Percentiles rank a stretch among this genome's conserved stretches.
phyloP scores from a whole-genome alignment of 2,113 vertebrate species.

The Marcusenius ussheri region DNA sequence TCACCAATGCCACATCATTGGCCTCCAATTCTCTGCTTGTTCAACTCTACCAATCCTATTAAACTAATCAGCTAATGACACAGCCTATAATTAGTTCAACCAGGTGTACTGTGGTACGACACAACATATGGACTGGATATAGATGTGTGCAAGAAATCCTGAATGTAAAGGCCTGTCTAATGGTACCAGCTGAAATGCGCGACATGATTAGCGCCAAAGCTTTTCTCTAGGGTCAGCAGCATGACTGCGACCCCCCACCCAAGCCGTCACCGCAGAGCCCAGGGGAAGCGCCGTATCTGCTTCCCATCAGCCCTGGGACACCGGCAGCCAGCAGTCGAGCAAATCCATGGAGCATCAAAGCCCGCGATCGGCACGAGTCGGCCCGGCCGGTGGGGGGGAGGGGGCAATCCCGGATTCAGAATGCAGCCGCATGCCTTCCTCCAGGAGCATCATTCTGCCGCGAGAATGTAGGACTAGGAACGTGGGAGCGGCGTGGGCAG shows the following conservation, averaged over 20 bases:
- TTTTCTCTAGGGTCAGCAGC: background rate
- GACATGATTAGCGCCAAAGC: background rate
- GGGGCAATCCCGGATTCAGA: background rate
- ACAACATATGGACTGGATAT: background rate
- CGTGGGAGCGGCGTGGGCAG: background rate
- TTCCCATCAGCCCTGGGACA: background rate
- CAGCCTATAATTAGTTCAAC: background rate
- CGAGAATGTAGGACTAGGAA: background rate
- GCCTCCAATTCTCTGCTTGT: background rate
- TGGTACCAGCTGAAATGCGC: background rate
- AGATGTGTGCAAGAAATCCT: background rate
- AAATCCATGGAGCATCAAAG: background rate
- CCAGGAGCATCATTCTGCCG: background rate
- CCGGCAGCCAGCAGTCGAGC: background rate
- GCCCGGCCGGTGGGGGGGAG: background rate
- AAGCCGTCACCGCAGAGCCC: background rate
- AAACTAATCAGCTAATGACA: background rate
- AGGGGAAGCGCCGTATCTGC: background rate
- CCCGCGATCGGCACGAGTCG: background rate
- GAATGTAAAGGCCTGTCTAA: background rate
- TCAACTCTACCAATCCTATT: background rate
- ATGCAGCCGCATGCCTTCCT: background rate
- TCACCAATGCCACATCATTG: background rate
- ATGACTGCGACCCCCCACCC: background rate
- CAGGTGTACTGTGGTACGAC: background rate